Evolutionary conservation across 2,797 vertebrate species (phyloP).

Genomic region (Hoplostethus atlanticus): DNA sequence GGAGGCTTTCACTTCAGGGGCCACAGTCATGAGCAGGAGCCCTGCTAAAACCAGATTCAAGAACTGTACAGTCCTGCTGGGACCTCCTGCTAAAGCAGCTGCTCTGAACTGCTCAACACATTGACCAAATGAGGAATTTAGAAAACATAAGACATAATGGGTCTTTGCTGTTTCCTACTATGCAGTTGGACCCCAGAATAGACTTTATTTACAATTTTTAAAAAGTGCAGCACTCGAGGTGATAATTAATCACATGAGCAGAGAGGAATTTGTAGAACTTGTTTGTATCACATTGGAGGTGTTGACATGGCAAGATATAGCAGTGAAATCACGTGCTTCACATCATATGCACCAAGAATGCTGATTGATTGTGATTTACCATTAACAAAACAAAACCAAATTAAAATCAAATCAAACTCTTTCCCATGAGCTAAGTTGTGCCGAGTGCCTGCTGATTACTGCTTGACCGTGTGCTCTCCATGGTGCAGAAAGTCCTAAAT

Average conservation of each 20-base stretch:
- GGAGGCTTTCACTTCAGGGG: slow-evolving; percentile 28
- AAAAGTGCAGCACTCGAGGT: slow-evolving; percentile 49
- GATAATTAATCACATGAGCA: slow-evolving; percentile 67
- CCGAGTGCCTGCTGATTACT: slow-evolving; percentile 31
- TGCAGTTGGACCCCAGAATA: neutral
- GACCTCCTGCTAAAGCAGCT: slow-evolving; percentile 24
- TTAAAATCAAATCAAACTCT: slow-evolving; percentile 37
- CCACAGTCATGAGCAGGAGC: slow-evolving; percentile 21
- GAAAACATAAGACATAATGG: neutral
- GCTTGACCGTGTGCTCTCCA: slow-evolving; percentile 30
- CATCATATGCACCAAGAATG: too few relatives aligned
- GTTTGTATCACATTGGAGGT: slow-evolving; percentile 58
- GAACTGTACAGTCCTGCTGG: slow-evolving; percentile 17
- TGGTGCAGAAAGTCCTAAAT: slow-evolving; percentile 41
- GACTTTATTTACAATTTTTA: slow-evolving; percentile 5
- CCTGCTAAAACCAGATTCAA: slow-evolving; percentile 33
- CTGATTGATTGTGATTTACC: too few relatives aligned
- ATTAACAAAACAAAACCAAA: slow-evolving; percentile 3
- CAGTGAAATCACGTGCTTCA: slow-evolving; percentile 27
- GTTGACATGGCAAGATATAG: slow-evolving; percentile 61
- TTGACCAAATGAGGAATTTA: slow-evolving; percentile 2
- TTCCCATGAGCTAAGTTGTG: slow-evolving; percentile 18
- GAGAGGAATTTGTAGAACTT: slow-evolving; percentile 38
- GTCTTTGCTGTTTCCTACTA: neutral
- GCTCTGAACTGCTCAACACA: slow-evolving; percentile 18